Conservation (phyloP, 2,797 vertebrate genomes). For the Ctenochaetus hawaiiensis region DNA sequence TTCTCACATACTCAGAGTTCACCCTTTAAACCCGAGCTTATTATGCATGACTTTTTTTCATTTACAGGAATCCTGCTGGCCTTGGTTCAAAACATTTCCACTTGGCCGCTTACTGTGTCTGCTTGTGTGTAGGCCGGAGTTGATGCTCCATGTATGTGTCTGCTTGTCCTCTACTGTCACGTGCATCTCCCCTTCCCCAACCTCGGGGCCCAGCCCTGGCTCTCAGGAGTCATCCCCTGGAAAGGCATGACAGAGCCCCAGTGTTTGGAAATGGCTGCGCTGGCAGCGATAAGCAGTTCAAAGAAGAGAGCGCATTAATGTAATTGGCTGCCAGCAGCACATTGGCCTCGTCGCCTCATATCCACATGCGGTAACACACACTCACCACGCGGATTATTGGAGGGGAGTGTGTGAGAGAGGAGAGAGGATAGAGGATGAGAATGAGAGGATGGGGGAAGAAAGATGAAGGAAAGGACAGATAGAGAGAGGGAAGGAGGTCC, state of each 20-base stretch:
- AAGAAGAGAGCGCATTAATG: conserved; percentile 87
- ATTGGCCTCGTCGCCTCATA: conserved; percentile 81
- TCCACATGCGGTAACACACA: conserved; percentile 80
- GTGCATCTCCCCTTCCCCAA: conserved; percentile 58
- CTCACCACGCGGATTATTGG: conserved; percentile 81
- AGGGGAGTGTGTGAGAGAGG: conserved; percentile 62
- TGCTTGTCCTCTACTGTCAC: conserved; percentile 69
- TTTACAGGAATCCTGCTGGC: conserved; percentile 43
- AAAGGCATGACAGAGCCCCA: conserved; percentile 83
- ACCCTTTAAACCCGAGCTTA: conserved; percentile 26
- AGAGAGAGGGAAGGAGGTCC: conserved; percentile 65
- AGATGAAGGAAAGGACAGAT: conserved; percentile 76
- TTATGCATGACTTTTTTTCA: conserved; percentile 39
- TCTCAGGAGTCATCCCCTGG: conserved; percentile 79
- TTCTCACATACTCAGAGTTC: conserved; percentile 18
- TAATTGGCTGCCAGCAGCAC: conserved; percentile 88
- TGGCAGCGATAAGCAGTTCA: conserved; percentile 90
- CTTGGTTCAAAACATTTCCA: conserved; percentile 52
- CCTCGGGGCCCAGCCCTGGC: conserved; percentile 65
- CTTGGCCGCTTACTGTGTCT: conserved; percentile 41
- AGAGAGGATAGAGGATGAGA: conserved; percentile 68
- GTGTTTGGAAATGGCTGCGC: conserved; percentile 85
- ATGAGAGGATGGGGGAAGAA: conserved; percentile 61
- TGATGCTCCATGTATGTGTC: conserved; percentile 35
- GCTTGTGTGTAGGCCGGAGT: conserved; percentile 46